A percentile compares a stretch with the other conserved stretches of the same genome.
phyloP scores from a whole-genome alignment of 2,797 vertebrate genomes.

The Pristis pectinata region DNA sequence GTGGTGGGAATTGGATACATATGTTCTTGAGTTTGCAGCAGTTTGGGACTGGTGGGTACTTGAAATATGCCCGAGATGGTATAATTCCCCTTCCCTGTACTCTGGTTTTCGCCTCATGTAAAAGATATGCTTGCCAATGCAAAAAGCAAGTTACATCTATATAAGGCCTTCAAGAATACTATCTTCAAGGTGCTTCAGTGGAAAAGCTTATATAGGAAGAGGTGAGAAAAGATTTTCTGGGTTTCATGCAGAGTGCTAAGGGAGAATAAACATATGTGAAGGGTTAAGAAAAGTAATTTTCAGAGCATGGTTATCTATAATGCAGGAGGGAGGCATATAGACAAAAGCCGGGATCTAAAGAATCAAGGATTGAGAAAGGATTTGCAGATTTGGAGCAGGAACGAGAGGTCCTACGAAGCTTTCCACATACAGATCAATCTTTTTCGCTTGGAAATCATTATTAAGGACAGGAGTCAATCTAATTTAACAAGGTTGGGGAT shows the following conservation, averaged over 20 bases:
- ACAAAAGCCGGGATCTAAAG: not conserved
- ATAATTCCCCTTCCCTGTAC: not conserved
- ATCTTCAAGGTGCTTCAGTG: not conserved
- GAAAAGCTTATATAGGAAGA: no score
- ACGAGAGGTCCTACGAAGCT: not conserved
- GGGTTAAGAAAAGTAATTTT: not conserved
- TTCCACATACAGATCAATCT: not conserved
- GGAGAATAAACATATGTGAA: not conserved
- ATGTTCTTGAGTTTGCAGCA: not conserved
- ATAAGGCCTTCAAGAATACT: not conserved
- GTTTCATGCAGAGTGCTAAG: not conserved
- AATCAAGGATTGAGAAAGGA: not conserved
- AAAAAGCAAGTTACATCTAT: not conserved
- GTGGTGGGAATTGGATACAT: not conserved
- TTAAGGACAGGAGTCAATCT: not conserved
- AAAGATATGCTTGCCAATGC: not conserved
- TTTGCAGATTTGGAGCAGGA: not conserved
- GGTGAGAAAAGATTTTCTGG: no score
- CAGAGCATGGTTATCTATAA: not conserved
- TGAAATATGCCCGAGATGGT: not conserved
- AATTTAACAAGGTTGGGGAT: not conserved
- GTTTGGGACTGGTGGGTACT: not conserved
- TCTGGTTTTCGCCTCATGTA: not conserved
- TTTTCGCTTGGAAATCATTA: not conserved
- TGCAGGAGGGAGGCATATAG: not conserved